These are phyloP conservation scores for Drosophila diplacantha DNA, from an alignment of 2,888 invertebrate genomes.

Conservation along the genomic window DNA sequence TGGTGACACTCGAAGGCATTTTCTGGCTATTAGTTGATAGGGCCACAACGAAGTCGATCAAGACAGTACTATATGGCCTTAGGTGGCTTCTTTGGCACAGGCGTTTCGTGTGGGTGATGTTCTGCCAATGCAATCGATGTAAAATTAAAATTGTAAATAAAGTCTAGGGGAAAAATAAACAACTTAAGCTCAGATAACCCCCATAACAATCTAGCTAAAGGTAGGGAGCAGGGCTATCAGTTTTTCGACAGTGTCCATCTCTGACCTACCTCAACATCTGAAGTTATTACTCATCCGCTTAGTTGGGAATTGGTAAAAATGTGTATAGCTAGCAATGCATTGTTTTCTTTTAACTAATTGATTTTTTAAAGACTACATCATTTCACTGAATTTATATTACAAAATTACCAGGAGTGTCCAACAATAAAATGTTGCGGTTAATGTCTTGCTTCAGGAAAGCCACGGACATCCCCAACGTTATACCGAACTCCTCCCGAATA, in stretches of 20 bases:
- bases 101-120: neutral
- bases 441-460: neutral
- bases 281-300: too few relatives aligned
- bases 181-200: too few relatives aligned
- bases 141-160: neutral
- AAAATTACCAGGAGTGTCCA: neutral
- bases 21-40: constrained; percentile 26
- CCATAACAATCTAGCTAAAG: neutral
- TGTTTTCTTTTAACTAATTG: neutral
- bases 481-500: constrained; percentile 18
- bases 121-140: neutral
- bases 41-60: constrained; percentile 14
- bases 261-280: neutral
- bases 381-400: neutral
- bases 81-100: neutral
- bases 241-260: neutral
- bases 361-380: neutral
- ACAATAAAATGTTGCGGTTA: neutral
- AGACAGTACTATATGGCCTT: constrained; percentile 3
- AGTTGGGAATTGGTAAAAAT: neutral
- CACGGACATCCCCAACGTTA: constrained; percentile 25
- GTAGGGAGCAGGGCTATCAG: neutral
- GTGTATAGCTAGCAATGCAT: neutral
- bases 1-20: constrained; percentile 23
- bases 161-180: neutral